Percentiles rank a stretch among this genome's conserved stretches.
phyloP scores from a whole-genome alignment of 2,797 vertebrate genomes.

The Microctenopoma steveboyesi region DNA sequence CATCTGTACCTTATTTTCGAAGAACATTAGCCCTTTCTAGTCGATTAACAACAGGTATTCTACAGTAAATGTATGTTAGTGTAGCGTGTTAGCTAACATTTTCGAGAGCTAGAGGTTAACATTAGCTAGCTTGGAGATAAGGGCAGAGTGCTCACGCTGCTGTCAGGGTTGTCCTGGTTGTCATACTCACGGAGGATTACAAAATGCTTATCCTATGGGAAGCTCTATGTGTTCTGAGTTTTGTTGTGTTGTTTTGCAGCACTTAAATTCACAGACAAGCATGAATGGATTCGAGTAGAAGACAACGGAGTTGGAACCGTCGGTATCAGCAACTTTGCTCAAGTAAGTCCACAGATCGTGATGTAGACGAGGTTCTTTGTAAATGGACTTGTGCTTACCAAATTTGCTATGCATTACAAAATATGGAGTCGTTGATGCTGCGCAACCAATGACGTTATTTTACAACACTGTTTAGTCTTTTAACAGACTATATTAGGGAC shows the following conservation, averaged over 20 bases:
- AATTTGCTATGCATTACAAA: not conserved
- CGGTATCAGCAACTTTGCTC: constrained; percentile 97
- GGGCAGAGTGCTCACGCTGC: constrained; percentile 13
- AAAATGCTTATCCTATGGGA: not conserved
- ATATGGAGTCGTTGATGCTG: not conserved
- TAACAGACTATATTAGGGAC: too few species aligned
- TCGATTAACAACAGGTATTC: constrained; percentile 75
- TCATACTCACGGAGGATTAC: not conserved
- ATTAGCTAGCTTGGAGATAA: constrained; percentile 29
- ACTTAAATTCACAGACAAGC: constrained; percentile 97
- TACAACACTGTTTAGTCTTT: not conserved
- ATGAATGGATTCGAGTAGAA: constrained; percentile 94
- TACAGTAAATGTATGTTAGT: not conserved
- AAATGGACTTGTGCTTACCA: not conserved
- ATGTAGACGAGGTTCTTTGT: not conserved
- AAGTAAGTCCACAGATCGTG: constrained; percentile 79
- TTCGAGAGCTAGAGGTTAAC: constrained; percentile 20
- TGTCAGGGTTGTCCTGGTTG: not conserved
- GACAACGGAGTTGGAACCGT: constrained; percentile 90
- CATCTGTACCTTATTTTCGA: constrained; percentile 44
- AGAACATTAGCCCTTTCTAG: constrained; percentile 72
- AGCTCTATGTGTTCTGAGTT: constrained; percentile 6
- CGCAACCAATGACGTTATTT: not conserved
- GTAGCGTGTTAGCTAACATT: constrained; percentile 38
- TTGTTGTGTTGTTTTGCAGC: constrained; percentile 80